Conservation (phyloP, 92 coral and sea anemone species). For the Siderastrea siderea region DNA sequence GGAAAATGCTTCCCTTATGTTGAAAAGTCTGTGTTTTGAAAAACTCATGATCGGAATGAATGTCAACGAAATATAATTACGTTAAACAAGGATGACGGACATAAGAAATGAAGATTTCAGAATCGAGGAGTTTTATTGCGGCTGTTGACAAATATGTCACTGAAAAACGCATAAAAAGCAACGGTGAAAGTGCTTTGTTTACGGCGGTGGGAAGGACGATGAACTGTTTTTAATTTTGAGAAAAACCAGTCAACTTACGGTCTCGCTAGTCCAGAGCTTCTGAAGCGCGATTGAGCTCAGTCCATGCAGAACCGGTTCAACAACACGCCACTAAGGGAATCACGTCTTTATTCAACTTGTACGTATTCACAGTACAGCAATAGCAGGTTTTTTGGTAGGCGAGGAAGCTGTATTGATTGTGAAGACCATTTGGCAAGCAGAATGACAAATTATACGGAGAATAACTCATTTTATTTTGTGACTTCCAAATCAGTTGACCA, state of each 20-base stretch:
- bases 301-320: too few species aligned
- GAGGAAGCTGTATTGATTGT: too few species aligned
- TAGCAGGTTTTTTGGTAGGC: too few species aligned
- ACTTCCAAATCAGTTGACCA: neutral
- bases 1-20: neutral
- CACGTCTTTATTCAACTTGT: too few species aligned
- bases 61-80: conserved; percentile 1
- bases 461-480: neutral
- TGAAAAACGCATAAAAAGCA: neutral
- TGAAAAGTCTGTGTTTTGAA: too few species aligned
- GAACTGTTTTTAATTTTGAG: neutral
- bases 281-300: too few species aligned
- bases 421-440: too few species aligned
- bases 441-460: conserved; percentile 15
- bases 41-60: neutral
- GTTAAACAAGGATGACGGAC: neutral
- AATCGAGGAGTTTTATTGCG: neutral
- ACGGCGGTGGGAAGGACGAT: neutral
- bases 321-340: too few species aligned
- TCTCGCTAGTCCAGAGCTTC: too few species aligned
- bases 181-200: neutral
- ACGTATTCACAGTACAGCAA: too few species aligned
- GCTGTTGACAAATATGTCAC: neutral
- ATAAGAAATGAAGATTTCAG: neutral
- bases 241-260: too few species aligned